Conservation (phyloP, 2,797 vertebrate species). For the Channa striata region DNA sequence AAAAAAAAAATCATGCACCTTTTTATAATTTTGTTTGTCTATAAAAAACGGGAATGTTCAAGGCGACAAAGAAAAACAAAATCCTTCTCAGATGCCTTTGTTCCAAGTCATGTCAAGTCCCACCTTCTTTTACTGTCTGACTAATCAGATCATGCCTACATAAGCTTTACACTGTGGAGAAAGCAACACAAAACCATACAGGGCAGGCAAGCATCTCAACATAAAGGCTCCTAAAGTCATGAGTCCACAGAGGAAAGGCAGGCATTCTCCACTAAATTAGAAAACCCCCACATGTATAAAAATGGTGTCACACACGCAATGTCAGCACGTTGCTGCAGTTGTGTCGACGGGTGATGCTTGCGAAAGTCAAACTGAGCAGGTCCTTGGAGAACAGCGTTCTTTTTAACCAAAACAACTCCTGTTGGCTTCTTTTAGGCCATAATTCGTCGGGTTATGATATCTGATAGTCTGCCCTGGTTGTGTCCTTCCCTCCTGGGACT, state of each 20-base stretch:
- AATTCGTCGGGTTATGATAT: conserved; percentile 52
- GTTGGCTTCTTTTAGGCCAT: conserved; percentile 53
- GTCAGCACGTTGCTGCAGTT: conserved; percentile 48
- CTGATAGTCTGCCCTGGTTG: conserved; percentile 56
- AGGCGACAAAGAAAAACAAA: conserved; percentile 70
- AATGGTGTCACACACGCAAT: conserved; percentile 67
- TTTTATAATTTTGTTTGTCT: conserved; percentile 82
- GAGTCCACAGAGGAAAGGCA: conserved; percentile 77
- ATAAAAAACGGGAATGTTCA: conserved; percentile 86
- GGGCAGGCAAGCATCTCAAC: conserved; percentile 85
- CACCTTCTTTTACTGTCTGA: conserved; percentile 68
- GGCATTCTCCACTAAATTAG: conserved; percentile 81
- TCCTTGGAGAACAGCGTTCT: conserved; percentile 53
- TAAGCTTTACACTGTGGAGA: conserved; percentile 83
- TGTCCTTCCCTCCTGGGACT: conserved; percentile 62
- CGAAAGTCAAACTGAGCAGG: conserved; percentile 63
- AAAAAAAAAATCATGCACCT: conserved; percentile 86
- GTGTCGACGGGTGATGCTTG: conserved; percentile 60
- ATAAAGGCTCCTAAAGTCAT: conserved; percentile 68
- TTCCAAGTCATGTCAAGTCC: conserved; percentile 58
- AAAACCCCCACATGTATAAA: conserved; percentile 78
- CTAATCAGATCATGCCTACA: conserved; percentile 82
- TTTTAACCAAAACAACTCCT: conserved; percentile 34
- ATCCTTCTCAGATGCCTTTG: conserved; percentile 62
- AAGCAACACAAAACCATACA: conserved; percentile 84